A percentile compares a stretch with the other conserved stretches of the same genome.
Conservation (phyloP, 2,888 invertebrate species). For the Lithophane ornitopus region DNA sequence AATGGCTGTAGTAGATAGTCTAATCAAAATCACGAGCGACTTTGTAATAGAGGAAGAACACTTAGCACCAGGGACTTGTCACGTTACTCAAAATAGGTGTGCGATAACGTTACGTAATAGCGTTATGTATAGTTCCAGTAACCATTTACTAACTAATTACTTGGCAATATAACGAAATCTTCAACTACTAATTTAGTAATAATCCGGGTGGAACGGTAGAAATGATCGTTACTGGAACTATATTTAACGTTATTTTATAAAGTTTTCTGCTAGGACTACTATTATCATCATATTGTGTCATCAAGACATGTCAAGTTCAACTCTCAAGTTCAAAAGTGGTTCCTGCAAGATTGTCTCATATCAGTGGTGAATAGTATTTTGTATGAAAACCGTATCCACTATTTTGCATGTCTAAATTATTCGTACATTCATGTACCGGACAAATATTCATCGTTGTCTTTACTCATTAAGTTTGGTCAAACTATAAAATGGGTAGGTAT, state of each 20-base stretch:
- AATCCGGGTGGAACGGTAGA: too few species aligned
- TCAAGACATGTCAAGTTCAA: not conserved
- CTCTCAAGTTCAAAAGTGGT: not conserved
- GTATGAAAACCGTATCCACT: not conserved
- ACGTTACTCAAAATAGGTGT: too few species aligned
- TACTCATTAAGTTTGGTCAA: not conserved
- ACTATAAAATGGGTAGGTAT: not conserved
- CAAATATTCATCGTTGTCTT: not conserved
- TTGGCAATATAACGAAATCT: too few species aligned
- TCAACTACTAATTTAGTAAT: too few species aligned
- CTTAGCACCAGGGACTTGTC: too few species aligned
- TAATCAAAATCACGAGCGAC: not conserved
- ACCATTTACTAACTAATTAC: too few species aligned
- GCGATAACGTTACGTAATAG: too few species aligned
- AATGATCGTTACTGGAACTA: too few species aligned
- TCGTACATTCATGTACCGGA: slow-evolving; percentile 28
- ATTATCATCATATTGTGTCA: not conserved
- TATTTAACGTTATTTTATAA: too few species aligned
- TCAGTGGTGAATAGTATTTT: not conserved
- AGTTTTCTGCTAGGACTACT: not conserved
- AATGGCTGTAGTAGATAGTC: not conserved
- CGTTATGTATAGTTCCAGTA: too few species aligned
- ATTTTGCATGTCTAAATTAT: slow-evolving; percentile 6
- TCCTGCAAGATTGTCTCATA: too few species aligned
- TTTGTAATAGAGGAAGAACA: not conserved